Evolutionary conservation across 2,113 vertebrate genomes (phyloP).

Genomic region (Phrynocephalus versicolor): DNA sequence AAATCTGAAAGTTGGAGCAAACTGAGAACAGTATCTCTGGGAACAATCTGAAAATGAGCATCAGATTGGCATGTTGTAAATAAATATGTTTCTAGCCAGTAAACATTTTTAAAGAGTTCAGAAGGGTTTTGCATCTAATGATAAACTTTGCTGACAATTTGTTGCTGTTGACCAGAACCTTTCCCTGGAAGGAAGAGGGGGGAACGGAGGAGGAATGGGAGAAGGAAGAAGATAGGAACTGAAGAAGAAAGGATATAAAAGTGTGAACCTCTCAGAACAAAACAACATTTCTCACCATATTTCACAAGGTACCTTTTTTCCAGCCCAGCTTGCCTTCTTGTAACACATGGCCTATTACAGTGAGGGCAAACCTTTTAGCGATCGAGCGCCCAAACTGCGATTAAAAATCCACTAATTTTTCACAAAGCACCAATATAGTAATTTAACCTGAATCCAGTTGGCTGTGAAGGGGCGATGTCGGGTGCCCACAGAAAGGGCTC

Average conservation of each 20-base stretch:
- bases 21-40: constrained; percentile 28
- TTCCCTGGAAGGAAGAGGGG: background rate
- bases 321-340: background rate
- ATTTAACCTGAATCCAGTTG: no score
- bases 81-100: constrained; percentile 3
- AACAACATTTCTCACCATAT: constrained; percentile 6
- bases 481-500: no score
- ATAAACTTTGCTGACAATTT: background rate
- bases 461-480: no score
- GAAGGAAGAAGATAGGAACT: no score
- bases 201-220: no score
- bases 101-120: background rate
- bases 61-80: constrained; percentile 1
- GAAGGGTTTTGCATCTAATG: background rate
- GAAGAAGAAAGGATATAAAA: no score
- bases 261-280: background rate
- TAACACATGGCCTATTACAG: constrained; percentile 7
- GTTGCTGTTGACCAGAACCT: background rate
- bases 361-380: no score
- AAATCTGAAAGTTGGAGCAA: constrained; percentile 11
- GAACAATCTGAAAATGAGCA: constrained; percentile 22
- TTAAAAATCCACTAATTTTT: no score
- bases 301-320: background rate
- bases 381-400: no score
- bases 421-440: no score